Percentiles rank a stretch among this genome's conserved stretches.
phyloP scores from a whole-genome alignment of 2,888 invertebrate genomes.

The Drosophila flavopinicola region DNA sequence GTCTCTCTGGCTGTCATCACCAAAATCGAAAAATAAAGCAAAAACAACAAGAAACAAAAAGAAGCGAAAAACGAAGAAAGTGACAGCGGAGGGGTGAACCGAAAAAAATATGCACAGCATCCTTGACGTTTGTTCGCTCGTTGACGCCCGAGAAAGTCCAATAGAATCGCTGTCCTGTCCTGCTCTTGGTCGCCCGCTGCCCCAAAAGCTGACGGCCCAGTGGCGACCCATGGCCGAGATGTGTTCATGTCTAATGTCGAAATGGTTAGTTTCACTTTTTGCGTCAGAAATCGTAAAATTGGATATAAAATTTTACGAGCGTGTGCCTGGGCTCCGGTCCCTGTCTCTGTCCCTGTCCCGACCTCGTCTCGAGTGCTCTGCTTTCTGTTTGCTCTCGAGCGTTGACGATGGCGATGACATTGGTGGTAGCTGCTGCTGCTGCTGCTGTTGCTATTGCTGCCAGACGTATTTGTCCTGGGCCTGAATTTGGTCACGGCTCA shows the following conservation, averaged over 20 bases:
- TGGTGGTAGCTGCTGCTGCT: slow-evolving; percentile 51
- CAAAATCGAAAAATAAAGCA: slow-evolving; percentile 75
- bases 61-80: slow-evolving; percentile 15
- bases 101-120: slow-evolving; percentile 68
- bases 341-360: background rate
- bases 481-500: slow-evolving; percentile 76
- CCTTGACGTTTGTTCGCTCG: slow-evolving; percentile 80
- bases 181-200: background rate
- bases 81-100: background rate
- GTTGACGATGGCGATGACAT: slow-evolving; percentile 48
- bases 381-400: slow-evolving; percentile 62
- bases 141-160: slow-evolving; percentile 65
- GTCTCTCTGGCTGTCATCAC: slow-evolving; percentile 79
- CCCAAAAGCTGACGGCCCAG: slow-evolving; percentile 32
- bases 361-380: slow-evolving; percentile 60
- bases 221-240: slow-evolving; percentile 58
- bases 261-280: slow-evolving; percentile 80
- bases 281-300: slow-evolving; percentile 80
- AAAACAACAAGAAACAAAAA: slow-evolving; percentile 20
- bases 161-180: slow-evolving; percentile 22
- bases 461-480: slow-evolving; percentile 66
- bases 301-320: slow-evolving; percentile 81
- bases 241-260: slow-evolving; percentile 80
- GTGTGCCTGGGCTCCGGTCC: slow-evolving; percentile 50
- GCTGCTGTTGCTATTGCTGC: slow-evolving; percentile 24